Evolutionary conservation across 2,888 invertebrate species (phyloP).

Genomic region (Syrista parreyssii): DNA sequence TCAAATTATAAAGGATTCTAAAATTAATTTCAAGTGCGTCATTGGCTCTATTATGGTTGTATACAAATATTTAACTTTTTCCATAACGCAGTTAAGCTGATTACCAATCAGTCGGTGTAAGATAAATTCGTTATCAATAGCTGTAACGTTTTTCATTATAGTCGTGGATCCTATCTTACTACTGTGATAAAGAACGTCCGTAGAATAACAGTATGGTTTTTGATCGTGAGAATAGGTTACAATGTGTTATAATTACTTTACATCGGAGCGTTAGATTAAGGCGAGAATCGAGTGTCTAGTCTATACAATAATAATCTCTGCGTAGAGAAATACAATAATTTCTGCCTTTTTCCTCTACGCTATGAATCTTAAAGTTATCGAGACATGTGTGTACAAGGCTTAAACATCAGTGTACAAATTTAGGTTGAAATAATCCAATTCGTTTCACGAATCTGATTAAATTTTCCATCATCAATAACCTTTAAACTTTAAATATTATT

Average conservation of each 20-base stretch:
- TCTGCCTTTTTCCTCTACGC: not conserved
- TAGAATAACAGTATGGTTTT: not conserved
- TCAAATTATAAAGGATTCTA: not conserved
- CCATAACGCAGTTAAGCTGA: not conserved
- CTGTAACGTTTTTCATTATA: not conserved
- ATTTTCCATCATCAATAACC: not conserved
- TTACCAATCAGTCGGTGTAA: not conserved
- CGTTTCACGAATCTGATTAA: not conserved
- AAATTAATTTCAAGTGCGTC: not conserved
- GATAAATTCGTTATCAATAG: not conserved
- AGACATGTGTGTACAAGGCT: not conserved
- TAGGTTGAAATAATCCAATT: not conserved
- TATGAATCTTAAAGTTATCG: not conserved
- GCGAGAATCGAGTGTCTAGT: not conserved
- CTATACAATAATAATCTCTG: no score
- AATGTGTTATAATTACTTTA: not conserved
- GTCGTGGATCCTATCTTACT: not conserved
- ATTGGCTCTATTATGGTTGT: not conserved
- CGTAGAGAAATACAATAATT: no score
- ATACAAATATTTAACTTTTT: not conserved
- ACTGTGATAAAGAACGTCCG: not conserved
- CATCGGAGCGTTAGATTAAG: no score
- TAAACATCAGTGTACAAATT: not conserved
- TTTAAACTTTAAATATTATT: not conserved
- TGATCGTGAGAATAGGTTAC: not conserved